Evolutionary conservation across 2,888 invertebrate species (phyloP), one percentile per base, ranked within the genome.

Genomic region (Parthenolecanium corni): DNA sequence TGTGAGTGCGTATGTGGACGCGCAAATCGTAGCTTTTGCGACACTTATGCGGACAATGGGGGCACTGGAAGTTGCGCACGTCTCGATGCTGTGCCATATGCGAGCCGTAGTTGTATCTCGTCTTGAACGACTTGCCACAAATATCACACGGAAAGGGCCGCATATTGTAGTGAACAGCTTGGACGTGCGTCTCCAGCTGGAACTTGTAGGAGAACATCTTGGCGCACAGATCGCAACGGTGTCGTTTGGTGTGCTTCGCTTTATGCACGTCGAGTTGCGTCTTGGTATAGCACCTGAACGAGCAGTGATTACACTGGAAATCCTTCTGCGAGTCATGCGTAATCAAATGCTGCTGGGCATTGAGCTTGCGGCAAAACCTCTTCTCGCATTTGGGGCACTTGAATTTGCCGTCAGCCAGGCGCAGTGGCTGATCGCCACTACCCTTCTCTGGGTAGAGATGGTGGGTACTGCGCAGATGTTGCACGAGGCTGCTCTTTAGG

Each of bases 1-100:
- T 71, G 68, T 79, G 80, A 11, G 76, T 73, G 56, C 70, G 74
- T 44, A 73, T 69, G 69, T 80, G 80, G 2, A 76, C 71, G 31
- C 70, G 64, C 65, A 80, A 70, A 47, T 68, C 68, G 21, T 67
- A 68, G 52, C 66, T 67, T 31, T 68, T 68, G 16, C 68, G 64
- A 47, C 67, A 68, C 16, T 66, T 64, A 40, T 67, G 66, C 44
- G 62, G 62, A 36, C 69, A 69, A 49, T 66, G 64, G 21, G 67
- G 66, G 42, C 69, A 69, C 21, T 66, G 67, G 31, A 67, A 69
- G 9, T 66, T 67, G 18, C 69, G 64, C 2, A 66, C 66, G 44
- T 68, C 67, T 18, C 65, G 68, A 52, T 69, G 69, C 64, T 64
- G 58, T 42, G 66, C 57, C 64, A 66, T 65, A 52, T 67, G 67